Conservation (phyloP, 30 jellyfish, hydroid and myxozoan species). For the Clytia hemisphaerica region DNA sequence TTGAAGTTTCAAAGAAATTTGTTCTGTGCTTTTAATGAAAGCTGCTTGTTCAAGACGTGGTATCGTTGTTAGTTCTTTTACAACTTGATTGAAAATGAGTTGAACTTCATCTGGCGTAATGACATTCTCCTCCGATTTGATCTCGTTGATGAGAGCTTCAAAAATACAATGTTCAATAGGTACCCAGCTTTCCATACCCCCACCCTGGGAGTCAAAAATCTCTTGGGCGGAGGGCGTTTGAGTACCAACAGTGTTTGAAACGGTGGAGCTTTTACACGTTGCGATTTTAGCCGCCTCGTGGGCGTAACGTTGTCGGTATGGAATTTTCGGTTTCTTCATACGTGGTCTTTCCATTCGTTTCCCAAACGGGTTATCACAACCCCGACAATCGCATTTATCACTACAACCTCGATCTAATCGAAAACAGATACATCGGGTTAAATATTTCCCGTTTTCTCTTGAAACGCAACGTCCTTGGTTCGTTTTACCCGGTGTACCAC, state of each 20-base stretch:
- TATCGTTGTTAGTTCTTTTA: slow-evolving; percentile 51
- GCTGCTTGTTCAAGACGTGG: slow-evolving; percentile 43
- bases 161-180: slow-evolving; percentile 66
- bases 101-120: slow-evolving; percentile 77
- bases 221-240: slow-evolving; percentile 51
- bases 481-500: slow-evolving; percentile 58
- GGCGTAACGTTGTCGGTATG: slow-evolving; percentile 62
- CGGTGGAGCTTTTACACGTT: slow-evolving; percentile 30
- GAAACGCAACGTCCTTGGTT: slow-evolving; percentile 74
- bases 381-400: slow-evolving; percentile 66
- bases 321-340: slow-evolving; percentile 14
- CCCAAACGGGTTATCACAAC: slow-evolving; percentile 76
- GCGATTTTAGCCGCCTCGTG: slow-evolving; percentile 50
- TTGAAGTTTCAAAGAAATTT: slow-evolving; percentile 58
- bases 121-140: slow-evolving; percentile 76
- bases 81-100: slow-evolving; percentile 62
- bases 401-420: slow-evolving; percentile 76
- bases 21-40: slow-evolving; percentile 62
- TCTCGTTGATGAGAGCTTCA: slow-evolving; percentile 81
- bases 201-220: slow-evolving; percentile 62
- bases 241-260: slow-evolving; percentile 19
- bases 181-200: slow-evolving; percentile 84
- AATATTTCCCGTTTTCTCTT: slow-evolving; percentile 66
- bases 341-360: slow-evolving; percentile 53
- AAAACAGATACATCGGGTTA: slow-evolving; percentile 73